phyloP scores from a whole-genome alignment of 2,797 vertebrate genomes.

The Tokudaia tokunoshimensis region DNA sequence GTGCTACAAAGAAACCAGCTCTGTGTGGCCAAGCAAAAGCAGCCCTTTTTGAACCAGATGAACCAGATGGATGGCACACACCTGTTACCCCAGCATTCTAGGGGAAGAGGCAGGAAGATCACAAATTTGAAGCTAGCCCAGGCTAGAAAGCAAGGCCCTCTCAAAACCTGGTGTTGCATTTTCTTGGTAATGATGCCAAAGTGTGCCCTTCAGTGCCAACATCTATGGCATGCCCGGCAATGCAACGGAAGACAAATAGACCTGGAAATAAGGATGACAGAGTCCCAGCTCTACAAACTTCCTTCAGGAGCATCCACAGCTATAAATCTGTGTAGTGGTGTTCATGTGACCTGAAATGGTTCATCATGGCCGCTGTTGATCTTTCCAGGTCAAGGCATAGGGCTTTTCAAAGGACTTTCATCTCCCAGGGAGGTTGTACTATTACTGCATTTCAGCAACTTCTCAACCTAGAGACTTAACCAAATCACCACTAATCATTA shows the following conservation, averaged over 20 bases:
- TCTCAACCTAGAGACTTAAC: neutral
- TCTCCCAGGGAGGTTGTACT: neutral
- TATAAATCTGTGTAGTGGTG: fast-evolving
- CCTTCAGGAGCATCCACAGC: neutral
- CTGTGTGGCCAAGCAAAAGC: neutral
- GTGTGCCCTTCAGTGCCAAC: neutral
- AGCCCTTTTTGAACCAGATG: neutral
- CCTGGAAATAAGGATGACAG: neutral
- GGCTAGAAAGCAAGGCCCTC: neutral
- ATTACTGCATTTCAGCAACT: neutral
- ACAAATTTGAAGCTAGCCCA: neutral
- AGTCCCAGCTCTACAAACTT: fast-evolving
- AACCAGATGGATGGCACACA: neutral
- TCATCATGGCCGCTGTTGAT: neutral
- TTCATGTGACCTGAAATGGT: too few species aligned
- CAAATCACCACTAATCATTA: neutral
- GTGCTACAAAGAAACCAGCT: neutral
- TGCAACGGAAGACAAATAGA: neutral
- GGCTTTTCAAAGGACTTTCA: neutral
- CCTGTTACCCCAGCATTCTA: too few species aligned
- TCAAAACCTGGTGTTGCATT: neutral
- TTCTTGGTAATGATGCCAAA: neutral
- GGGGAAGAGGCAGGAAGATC: neutral
- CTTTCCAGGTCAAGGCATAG: neutral
- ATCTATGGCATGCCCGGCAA: neutral